These are phyloP conservation scores for Oceanodroma leucorhoa DNA, from an alignment of 2,797 vertebrate genomes.

Conservation along the genomic window DNA sequence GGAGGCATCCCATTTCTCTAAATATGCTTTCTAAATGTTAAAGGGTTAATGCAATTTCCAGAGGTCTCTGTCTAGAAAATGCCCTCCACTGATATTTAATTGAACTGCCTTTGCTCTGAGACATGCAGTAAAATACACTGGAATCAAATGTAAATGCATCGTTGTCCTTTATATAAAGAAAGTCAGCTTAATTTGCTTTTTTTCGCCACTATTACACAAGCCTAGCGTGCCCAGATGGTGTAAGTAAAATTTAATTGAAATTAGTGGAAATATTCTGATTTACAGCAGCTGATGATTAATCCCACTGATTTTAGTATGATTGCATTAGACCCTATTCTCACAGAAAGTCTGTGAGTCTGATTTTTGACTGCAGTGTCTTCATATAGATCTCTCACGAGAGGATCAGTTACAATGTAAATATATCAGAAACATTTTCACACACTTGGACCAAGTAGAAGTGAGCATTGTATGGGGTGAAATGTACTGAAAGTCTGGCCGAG, in stretches of 20 bases:
- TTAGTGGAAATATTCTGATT: neutral
- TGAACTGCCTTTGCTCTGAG: conserved; percentile 58
- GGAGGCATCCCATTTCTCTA: conserved; percentile 36
- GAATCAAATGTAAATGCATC: conserved; percentile 44
- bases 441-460: neutral
- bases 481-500: neutral
- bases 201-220: neutral
- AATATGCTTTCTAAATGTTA: conserved; percentile 66
- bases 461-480: neutral
- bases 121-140: conserved; percentile 32
- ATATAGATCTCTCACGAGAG: neutral
- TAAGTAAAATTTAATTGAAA: neutral
- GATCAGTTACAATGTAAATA: neutral
- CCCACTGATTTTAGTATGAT: neutral
- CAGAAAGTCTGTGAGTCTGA: neutral
- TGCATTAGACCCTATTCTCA: neutral
- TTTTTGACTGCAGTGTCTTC: neutral
- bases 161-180: conserved; percentile 40
- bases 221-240: neutral
- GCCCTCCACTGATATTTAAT: conserved; percentile 56
- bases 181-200: neutral
- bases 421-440: neutral
- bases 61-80: conserved; percentile 61
- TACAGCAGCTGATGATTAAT: neutral
- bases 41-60: conserved; percentile 69